These are phyloP conservation scores for Carlito syrichta DNA, from an alignment of 2,113 vertebrate genomes.

Conservation along the genomic window DNA sequence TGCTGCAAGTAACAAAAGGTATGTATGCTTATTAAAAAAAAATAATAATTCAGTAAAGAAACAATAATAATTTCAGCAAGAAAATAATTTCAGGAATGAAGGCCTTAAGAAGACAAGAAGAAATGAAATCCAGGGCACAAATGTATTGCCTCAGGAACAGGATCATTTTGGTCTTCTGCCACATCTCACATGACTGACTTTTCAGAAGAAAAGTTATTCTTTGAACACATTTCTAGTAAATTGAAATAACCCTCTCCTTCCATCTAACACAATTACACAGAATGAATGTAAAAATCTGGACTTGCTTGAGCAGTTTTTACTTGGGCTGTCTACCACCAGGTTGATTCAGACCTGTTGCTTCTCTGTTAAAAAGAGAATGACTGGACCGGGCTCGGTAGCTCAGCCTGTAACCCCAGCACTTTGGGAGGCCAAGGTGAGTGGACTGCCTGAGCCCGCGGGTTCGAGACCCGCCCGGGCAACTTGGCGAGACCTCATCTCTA, in stretches of 20 bases:
- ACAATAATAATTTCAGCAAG: not conserved
- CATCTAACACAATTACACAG: not conserved
- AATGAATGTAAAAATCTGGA: not conserved
- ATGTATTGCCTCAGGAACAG: not conserved
- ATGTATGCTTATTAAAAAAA: not conserved
- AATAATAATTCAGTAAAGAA: not conserved
- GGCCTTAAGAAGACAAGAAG: not conserved
- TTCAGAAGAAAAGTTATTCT: conserved; percentile 19
- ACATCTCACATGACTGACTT: not conserved
- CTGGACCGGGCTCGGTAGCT: no score
- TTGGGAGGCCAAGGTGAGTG: no score
- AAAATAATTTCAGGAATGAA: not conserved
- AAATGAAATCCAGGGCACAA: not conserved
- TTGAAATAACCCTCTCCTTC: not conserved
- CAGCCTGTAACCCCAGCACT: no score
- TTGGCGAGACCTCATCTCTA: no score
- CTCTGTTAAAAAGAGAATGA: not conserved
- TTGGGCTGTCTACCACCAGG: not conserved
- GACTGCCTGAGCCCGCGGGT: no score
- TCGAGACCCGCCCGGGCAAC: no score
- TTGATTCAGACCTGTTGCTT: not conserved
- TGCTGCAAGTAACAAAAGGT: not conserved
- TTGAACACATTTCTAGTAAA: not conserved
- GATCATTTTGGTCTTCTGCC: not conserved
- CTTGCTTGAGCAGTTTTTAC: not conserved